Evolutionary conservation across 2,797 vertebrate genomes (phyloP).

Genomic region (Myotis planiceps): DNA sequence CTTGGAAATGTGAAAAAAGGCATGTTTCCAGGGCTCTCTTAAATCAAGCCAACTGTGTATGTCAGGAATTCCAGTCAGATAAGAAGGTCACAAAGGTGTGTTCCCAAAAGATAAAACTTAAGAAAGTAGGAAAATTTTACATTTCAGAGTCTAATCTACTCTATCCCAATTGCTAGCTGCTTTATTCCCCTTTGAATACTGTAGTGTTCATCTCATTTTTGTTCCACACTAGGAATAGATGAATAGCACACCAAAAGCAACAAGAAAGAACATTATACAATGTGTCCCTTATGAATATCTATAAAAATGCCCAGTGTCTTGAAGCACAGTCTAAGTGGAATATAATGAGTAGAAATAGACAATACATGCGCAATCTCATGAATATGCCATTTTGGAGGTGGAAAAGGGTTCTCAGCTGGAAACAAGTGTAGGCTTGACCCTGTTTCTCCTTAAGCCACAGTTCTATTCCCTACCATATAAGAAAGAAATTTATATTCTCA

Average conservation of each 20-base stretch:
- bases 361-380: not conserved
- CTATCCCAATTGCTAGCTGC: not conserved
- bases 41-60: not conserved
- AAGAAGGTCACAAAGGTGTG: not conserved
- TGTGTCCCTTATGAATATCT: conserved; percentile 23
- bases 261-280: conserved; percentile 55
- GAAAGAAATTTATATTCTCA: not conserved
- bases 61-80: not conserved
- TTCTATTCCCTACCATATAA: not conserved
- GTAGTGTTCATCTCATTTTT: not conserved
- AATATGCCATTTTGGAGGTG: conserved; percentile 6
- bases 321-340: not conserved
- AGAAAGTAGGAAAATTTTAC: not conserved
- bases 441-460: not conserved
- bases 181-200: conserved; percentile 2
- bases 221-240: not conserved
- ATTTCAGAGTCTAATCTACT: conserved; percentile 6
- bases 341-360: not conserved
- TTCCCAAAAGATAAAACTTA: not conserved
- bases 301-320: conserved; percentile 20
- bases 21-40: not conserved
- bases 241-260: conserved; percentile 31
- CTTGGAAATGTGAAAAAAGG: not conserved
- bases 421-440: conserved; percentile 5
- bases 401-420: not conserved